These are phyloP conservation scores for Boloria euphrosyne DNA, from an alignment of 2,888 invertebrate genomes.

Conservation along the genomic window DNA sequence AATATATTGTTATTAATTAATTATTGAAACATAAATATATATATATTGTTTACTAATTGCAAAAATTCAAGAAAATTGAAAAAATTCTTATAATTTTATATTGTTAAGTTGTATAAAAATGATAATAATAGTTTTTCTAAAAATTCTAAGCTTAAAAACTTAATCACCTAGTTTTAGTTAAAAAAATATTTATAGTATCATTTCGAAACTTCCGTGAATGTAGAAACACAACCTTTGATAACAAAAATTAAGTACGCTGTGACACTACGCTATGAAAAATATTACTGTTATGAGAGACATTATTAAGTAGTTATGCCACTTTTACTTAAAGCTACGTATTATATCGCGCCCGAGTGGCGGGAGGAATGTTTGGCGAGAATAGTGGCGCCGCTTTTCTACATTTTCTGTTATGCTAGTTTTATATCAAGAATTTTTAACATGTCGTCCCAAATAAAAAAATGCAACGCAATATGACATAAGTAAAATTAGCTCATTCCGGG, in stretches of 20 bases:
- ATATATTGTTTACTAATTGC: too few relatives aligned
- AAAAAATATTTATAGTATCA: slow-evolving; percentile 26
- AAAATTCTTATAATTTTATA: too few relatives aligned
- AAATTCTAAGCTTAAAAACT: too few relatives aligned
- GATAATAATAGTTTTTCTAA: too few relatives aligned
- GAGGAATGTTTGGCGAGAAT: slow-evolving; percentile 25
- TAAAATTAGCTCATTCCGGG: slow-evolving; percentile 11
- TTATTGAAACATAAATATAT: too few relatives aligned
- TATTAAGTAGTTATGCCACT: slow-evolving; percentile 38
- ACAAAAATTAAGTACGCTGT: slow-evolving; percentile 26
- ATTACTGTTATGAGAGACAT: slow-evolving; percentile 35
- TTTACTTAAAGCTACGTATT: slow-evolving; percentile 34
- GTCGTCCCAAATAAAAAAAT: slow-evolving; percentile 28
- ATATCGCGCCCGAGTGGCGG: slow-evolving; percentile 25
- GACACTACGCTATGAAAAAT: slow-evolving; percentile 19
- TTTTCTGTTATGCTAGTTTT: slow-evolving; percentile 29
- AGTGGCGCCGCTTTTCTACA: slow-evolving; percentile 33
- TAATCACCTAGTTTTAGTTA: not conserved
- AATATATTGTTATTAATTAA: too few relatives aligned
- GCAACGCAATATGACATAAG: slow-evolving; percentile 25
- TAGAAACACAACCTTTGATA: slow-evolving; percentile 10
- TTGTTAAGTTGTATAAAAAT: too few relatives aligned
- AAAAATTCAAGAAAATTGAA: too few relatives aligned
- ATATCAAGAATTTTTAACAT: slow-evolving; percentile 33
- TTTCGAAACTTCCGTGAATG: slow-evolving; percentile 17